These are phyloP conservation scores for Araneus ventricosus DNA, from an alignment of 1,140 invertebrate species.

Conservation along the genomic window DNA sequence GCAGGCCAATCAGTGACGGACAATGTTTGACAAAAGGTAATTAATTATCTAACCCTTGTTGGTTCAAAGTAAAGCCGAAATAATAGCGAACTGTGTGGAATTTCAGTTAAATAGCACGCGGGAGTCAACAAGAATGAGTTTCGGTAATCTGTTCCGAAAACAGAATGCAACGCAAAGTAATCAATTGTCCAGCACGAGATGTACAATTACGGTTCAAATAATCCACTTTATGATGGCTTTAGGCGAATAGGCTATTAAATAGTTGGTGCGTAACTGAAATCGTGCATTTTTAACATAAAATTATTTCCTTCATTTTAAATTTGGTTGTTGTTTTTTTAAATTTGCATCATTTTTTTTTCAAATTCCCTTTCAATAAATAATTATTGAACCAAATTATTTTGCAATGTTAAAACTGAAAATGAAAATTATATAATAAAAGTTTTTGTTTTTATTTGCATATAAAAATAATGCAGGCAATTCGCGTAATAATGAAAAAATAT, in stretches of 20 bases:
- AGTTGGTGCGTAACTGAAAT: too few relatives aligned
- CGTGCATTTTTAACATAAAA: too few relatives aligned
- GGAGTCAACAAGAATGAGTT: neutral
- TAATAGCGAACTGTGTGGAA: neutral
- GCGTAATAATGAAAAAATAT: too few relatives aligned
- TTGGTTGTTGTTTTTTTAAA: too few relatives aligned
- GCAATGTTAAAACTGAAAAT: too few relatives aligned
- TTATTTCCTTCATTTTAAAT: too few relatives aligned
- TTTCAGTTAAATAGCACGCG: neutral
- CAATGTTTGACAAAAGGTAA: neutral
- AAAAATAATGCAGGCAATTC: too few relatives aligned
- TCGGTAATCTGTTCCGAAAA: neutral
- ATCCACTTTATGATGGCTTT: neutral
- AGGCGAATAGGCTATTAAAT: neutral
- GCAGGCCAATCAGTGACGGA: neutral
- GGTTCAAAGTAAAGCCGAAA: neutral
- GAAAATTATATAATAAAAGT: too few relatives aligned
- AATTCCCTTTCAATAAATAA: too few relatives aligned
- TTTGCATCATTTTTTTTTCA: too few relatives aligned
- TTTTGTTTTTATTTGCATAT: too few relatives aligned
- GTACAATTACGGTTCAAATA: neutral
- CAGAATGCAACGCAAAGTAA: neutral
- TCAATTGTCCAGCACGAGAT: neutral
- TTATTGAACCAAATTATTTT: too few relatives aligned
- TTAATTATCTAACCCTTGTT: neutral